Conservation (phyloP, 2,797 vertebrate species). For the Pipistrellus pygmaeus region DNA sequence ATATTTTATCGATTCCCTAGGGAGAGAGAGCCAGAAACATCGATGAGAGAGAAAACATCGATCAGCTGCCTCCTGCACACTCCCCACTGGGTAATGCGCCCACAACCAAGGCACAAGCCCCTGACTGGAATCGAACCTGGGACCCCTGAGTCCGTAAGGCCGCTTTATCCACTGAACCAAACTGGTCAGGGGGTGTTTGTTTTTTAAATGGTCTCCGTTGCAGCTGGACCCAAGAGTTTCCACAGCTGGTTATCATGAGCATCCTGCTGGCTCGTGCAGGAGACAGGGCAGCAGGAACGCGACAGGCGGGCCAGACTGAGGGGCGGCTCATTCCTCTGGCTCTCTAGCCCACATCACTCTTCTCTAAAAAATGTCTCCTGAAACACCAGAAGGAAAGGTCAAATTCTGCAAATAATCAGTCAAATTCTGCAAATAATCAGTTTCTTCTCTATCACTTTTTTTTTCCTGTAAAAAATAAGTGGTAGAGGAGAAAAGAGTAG, state of each 20-base stretch:
- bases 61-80: too few relatives aligned
- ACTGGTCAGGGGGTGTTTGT: not conserved
- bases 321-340: not conserved
- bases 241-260: not conserved
- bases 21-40: too few relatives aligned
- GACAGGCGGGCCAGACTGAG: not conserved
- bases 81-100: too few relatives aligned
- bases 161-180: too few relatives aligned
- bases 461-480: not conserved
- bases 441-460: too few relatives aligned
- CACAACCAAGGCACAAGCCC: too few relatives aligned
- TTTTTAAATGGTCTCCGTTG: not conserved
- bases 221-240: not conserved
- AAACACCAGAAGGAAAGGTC: not conserved
- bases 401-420: not conserved
- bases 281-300: accelerated
- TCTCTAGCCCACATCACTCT: not conserved
- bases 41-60: too few relatives aligned
- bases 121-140: too few relatives aligned
- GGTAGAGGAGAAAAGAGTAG: not conserved
- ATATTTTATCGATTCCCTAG: too few relatives aligned
- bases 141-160: too few relatives aligned
- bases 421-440: not conserved
- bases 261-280: not conserved
- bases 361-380: not conserved